Evolutionary conservation across 2,888 invertebrate genomes (phyloP), one percentile per base, ranked within the genome.

Genomic region (Nymphalis polychloros): DNA sequence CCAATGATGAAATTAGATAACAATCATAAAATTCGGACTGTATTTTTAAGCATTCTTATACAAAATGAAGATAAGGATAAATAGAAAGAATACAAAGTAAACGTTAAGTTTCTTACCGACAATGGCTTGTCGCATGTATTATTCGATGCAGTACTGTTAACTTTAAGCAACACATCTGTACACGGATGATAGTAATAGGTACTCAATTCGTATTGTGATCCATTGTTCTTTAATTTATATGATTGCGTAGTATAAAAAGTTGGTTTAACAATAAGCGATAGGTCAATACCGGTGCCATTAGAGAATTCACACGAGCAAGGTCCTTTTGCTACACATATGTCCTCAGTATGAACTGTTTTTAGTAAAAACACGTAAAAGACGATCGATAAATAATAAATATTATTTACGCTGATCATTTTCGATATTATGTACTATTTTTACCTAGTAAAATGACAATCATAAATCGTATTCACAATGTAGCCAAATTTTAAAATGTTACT

Each of bases 281-380:
- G 80, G 81, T 93, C 92, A 74, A 92, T 85, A 76, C 92, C 92
- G 76, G 92, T 92, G 70, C 93, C 93, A 84, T 92, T 92, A 8
- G 88, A 74, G 81, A 89, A 93, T 73, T 82, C 86, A 78, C 93
- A 93, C 64, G 80, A 78, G 77, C 93, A 93, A 5, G 90, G 80
- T 57, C 84, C 84, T 75, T 81, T 87, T 68, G 81, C 78, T 41
- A 82, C 84, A 78, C 93, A 93, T 49, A 77, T 75, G 72, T 90
- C 89, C 70, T 76, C 80, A 67, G 78, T 72, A 48, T 61, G 68
- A 17, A 55, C 67, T 31, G 67, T 59, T 41, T 63, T 66, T 69
- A 73, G 41, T 35, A 69, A 35, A 49, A 59, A 31, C 57, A 62
- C 55, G 27, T 68, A 49, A 57, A 47, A 71, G n/a, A 67, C 23